These are phyloP conservation scores for Columba guinea DNA, from an alignment of 2,797 vertebrate genomes.

Conservation along the genomic window DNA sequence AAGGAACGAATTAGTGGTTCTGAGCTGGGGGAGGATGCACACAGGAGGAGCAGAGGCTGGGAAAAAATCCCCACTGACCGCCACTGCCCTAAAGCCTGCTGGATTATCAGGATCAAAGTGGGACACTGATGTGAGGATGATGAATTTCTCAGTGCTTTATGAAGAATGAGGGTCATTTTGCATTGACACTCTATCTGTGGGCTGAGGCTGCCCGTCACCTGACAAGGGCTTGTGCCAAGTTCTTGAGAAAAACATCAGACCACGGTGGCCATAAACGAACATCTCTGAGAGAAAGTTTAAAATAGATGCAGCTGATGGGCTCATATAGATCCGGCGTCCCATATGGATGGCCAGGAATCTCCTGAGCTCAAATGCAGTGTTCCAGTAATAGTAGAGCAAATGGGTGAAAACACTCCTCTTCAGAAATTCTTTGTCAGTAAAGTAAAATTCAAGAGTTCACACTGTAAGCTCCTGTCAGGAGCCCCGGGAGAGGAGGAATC, in stretches of 20 bases:
- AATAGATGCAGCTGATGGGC: slow-evolving; percentile 19
- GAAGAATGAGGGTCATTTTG: slow-evolving; percentile 8
- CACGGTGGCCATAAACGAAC: slow-evolving; percentile 5
- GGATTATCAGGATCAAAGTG: slow-evolving; percentile 44
- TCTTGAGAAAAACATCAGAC: slow-evolving; percentile 23
- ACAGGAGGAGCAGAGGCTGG: not conserved
- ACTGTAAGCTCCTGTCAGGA: not conserved
- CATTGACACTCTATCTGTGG: slow-evolving; percentile 29
- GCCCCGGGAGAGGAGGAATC: not conserved
- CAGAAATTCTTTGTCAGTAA: not conserved
- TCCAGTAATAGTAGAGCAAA: not conserved
- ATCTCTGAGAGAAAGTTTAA: slow-evolving; percentile 4
- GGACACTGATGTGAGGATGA: slow-evolving; percentile 21
- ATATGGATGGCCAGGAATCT: not conserved
- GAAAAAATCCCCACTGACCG: not conserved
- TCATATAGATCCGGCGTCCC: not conserved
- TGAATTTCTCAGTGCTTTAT: not conserved
- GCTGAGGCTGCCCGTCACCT: slow-evolving; percentile 9
- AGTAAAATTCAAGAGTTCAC: not conserved
- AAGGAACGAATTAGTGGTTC: not conserved
- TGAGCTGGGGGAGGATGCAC: not conserved
- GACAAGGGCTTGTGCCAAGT: slow-evolving; percentile 38
- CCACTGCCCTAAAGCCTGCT: not conserved
- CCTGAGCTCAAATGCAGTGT: not conserved
- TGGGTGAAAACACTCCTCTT: not conserved